phyloP scores from a whole-genome alignment of 2,888 invertebrate species.

The Melangyna quadrimaculata region DNA sequence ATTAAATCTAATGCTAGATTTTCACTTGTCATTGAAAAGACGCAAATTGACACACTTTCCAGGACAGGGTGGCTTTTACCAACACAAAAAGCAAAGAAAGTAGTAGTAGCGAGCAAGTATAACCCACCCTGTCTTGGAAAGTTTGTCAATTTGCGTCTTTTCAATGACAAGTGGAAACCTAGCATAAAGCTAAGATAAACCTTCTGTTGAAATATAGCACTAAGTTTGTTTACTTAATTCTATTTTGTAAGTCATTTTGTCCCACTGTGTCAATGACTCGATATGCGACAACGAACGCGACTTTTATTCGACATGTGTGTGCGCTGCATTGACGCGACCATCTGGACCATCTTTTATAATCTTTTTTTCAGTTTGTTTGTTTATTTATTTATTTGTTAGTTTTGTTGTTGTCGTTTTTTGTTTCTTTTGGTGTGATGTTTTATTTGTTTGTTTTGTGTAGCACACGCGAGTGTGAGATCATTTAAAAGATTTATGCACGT shows the following conservation, averaged over 20 bases:
- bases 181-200: too few relatives aligned
- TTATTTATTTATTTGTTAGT: conserved; percentile 39
- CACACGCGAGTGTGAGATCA: conserved; percentile 48
- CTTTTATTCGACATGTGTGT: conserved; percentile 17
- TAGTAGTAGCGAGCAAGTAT: too few relatives aligned
- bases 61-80: too few relatives aligned
- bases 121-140: too few relatives aligned
- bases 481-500: conserved; percentile 53
- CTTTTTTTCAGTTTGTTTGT: not conserved
- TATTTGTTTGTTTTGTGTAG: conserved; percentile 53
- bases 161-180: too few relatives aligned
- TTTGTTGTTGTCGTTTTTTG: not conserved
- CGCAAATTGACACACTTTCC: too few relatives aligned
- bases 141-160: too few relatives aligned
- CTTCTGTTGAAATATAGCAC: too few relatives aligned
- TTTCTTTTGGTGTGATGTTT: conserved; percentile 7
- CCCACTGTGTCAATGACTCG: not conserved
- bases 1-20: too few relatives aligned
- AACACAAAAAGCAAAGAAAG: too few relatives aligned
- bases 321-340: conserved; percentile 46
- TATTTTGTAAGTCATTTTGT: not conserved
- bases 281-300: not conserved
- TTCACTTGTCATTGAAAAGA: too few relatives aligned
- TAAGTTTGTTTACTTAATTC: not conserved
- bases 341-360: conserved; percentile 52